Evolutionary conservation across 2,113 vertebrate genomes (phyloP).

Genomic region (Cettia cetti): DNA sequence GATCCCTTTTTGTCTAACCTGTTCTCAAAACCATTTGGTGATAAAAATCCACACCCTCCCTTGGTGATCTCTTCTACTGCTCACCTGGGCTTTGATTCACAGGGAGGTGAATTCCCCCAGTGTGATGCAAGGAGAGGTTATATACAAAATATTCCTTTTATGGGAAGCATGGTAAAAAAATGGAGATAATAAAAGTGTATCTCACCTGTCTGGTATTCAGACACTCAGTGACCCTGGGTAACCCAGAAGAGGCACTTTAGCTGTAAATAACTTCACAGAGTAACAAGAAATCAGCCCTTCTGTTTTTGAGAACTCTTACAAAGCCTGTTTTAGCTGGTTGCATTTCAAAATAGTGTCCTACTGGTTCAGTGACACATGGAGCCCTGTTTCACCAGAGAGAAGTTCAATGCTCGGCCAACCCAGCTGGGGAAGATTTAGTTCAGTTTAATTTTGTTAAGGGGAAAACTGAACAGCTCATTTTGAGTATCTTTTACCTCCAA

Average conservation of each 20-base stretch:
- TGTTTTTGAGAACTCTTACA: conserved; percentile 9
- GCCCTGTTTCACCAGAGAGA: neutral
- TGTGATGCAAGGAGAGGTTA: neutral
- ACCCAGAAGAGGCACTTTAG: neutral
- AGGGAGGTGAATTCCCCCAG: neutral
- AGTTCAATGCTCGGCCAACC: neutral
- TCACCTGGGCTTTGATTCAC: conserved; percentile 19
- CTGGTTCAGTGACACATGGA: neutral
- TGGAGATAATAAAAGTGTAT: neutral
- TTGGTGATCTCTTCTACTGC: neutral
- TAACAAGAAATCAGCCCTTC: neutral
- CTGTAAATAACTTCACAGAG: conserved; percentile 23
- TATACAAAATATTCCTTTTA: conserved; percentile 34
- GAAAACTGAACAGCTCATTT: neutral
- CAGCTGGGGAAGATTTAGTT: neutral
- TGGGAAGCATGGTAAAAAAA: neutral
- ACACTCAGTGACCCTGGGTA: conserved; percentile 12
- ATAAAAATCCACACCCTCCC: neutral
- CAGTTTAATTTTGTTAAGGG: neutral
- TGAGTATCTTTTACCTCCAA: neutral
- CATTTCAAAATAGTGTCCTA: neutral
- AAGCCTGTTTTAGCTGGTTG: neutral
- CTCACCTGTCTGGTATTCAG: conserved; percentile 62
- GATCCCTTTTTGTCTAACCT: neutral
- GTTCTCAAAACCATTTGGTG: neutral